Evolutionary conservation across 2,888 invertebrate genomes (phyloP), one percentile per base, ranked within the genome.

Genomic region (Cryptosula pallasiana): DNA sequence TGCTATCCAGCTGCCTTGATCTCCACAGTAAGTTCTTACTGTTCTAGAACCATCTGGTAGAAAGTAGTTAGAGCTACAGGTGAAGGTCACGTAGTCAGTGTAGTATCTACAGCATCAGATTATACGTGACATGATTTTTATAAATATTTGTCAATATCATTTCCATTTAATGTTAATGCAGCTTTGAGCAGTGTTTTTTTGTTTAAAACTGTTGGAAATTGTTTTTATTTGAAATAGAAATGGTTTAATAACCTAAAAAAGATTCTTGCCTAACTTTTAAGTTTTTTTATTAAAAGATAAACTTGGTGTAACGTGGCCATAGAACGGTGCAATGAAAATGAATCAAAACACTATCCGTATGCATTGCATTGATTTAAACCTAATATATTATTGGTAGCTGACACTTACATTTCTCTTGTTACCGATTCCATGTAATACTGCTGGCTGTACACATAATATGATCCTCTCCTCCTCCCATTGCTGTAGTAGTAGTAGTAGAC

Each of bases 11-110:
- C 32, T 27, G 2, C 63, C 63, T 25, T 63, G 25, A 63, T 32
- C 32, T 9, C 63, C 63, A 27, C 63, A 63, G 32, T 63, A 63
- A 27, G 27, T 32, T 32, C 32, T 27, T 32, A 63, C 63, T 25
- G 9, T 32, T 27, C 27, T 20, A 3, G 63, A 25, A 9, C 63
- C 63, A 27, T 63, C 27, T 32, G 63, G 27, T 5, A 63, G n/a
- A n/a, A 29, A 63, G 63, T 63, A 63, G 32, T 63, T 63, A 29
- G 63, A 3, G 32, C 32, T 63, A 32, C 63, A 63, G 5, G 63
- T 63, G 63, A 63, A 63, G 2, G 63, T 32, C 5, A 32, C 63
- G 32, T 25, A 63, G 3, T 32, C 63, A 27, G 25, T 63, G 32
- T 32, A 63, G 32, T 63, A 63, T 32, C 63, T 63, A 32, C 9